Evolutionary conservation across 2,113 vertebrate genomes (phyloP).

Genomic region (Corythornis madagascariensis): DNA sequence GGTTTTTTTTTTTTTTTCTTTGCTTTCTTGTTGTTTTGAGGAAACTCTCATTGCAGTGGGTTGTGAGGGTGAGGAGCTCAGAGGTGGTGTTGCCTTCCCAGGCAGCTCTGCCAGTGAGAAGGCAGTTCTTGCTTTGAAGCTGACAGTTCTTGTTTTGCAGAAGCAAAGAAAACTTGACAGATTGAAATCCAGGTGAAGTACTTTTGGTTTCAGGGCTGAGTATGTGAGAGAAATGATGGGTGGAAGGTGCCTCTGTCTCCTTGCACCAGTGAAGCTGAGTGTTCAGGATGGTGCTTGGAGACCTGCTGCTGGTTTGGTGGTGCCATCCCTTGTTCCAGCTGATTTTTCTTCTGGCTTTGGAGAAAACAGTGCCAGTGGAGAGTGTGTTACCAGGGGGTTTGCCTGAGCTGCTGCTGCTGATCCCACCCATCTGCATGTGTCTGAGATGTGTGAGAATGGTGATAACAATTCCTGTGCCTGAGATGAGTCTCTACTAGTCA

Average conservation of each 20-base stretch:
- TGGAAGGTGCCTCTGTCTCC: background rate
- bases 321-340: background rate
- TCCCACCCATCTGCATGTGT: accelerated
- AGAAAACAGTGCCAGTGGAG: background rate
- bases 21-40: background rate
- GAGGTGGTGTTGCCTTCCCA: background rate
- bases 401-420: background rate
- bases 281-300: background rate
- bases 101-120: background rate
- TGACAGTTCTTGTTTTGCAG: constrained; percentile 9
- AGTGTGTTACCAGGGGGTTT: background rate
- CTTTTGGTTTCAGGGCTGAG: background rate
- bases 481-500: background rate
- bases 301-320: accelerated
- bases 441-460: background rate
- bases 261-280: background rate
- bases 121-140: background rate
- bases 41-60: background rate
- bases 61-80: background rate
- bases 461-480: background rate
- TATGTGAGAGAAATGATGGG: accelerated
- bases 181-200: background rate
- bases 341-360: background rate
- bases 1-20: background rate
- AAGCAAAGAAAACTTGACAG: background rate